These are phyloP conservation scores for Cryptosula pallasiana DNA, from an alignment of 2,888 invertebrate genomes.

Conservation along the genomic window DNA sequence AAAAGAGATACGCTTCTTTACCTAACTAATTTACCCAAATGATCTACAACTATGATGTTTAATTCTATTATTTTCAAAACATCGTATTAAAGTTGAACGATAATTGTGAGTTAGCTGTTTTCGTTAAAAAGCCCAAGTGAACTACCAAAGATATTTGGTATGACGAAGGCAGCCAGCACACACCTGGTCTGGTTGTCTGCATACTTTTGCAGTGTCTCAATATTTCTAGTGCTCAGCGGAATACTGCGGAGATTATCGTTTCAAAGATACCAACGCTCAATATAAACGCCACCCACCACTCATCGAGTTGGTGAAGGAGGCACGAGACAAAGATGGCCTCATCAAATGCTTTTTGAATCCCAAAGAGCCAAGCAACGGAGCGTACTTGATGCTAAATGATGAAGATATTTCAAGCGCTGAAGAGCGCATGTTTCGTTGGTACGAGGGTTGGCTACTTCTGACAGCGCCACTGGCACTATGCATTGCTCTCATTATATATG, in stretches of 20 bases:
- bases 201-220: too few relatives aligned
- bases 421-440: neutral
- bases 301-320: neutral
- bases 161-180: too few relatives aligned
- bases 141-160: too few relatives aligned
- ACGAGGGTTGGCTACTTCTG: slow-evolving; percentile 7
- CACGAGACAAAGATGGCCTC: neutral
- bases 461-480: neutral
- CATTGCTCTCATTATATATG: neutral
- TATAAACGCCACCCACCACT: neutral
- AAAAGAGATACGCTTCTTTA: too few relatives aligned
- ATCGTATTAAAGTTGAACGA: too few relatives aligned
- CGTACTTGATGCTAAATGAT: neutral
- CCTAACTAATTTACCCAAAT: too few relatives aligned
- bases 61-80: too few relatives aligned
- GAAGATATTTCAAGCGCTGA: neutral
- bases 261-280: neutral
- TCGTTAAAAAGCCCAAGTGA: too few relatives aligned
- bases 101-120: too few relatives aligned
- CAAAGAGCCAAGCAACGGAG: neutral
- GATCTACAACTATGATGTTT: too few relatives aligned
- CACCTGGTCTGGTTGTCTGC: too few relatives aligned
- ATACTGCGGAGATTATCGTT: slow-evolving; percentile 11
- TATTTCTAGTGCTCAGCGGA: slow-evolving; percentile 14
- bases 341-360: neutral